Evolutionary conservation across 92 coral and sea anemone species (phyloP).

Genomic region (Porites cylindrica): DNA sequence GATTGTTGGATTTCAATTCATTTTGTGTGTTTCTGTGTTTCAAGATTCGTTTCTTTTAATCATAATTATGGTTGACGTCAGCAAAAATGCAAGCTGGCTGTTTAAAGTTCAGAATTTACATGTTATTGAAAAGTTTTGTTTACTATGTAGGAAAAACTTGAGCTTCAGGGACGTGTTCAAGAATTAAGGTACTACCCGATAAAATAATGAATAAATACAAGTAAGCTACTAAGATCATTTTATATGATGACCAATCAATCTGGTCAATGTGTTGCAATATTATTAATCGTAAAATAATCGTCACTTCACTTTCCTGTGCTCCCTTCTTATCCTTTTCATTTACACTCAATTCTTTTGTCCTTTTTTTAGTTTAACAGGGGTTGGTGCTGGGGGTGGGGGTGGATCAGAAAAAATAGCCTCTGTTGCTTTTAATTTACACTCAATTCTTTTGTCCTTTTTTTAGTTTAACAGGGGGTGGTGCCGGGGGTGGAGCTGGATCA

Average conservation of each 20-base stretch:
- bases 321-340: too few species aligned
- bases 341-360: neutral
- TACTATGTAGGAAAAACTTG: constrained; percentile 82
- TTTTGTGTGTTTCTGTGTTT: too few species aligned
- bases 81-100: too few species aligned
- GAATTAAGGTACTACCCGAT: constrained; percentile 70
- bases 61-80: too few species aligned
- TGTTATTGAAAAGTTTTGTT: neutral
- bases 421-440: neutral
- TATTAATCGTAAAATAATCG: too few species aligned
- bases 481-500: constrained; percentile 72
- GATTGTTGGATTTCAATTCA: too few species aligned
- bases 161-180: constrained; percentile 86
- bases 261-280: too few species aligned
- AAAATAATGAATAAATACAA: neutral
- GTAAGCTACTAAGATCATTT: too few species aligned
- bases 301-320: neutral
- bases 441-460: neutral
- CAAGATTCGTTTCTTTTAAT: too few species aligned
- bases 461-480: constrained; percentile 43
- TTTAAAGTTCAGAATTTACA: neutral
- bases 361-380: constrained; percentile 28
- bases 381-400: constrained; percentile 57
- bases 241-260: too few species aligned
- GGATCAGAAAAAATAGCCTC: constrained; percentile 84